Base-by-base conservation (phyloP, 2,888 invertebrate species). In the Lacanobia wlatinum region DNA sequence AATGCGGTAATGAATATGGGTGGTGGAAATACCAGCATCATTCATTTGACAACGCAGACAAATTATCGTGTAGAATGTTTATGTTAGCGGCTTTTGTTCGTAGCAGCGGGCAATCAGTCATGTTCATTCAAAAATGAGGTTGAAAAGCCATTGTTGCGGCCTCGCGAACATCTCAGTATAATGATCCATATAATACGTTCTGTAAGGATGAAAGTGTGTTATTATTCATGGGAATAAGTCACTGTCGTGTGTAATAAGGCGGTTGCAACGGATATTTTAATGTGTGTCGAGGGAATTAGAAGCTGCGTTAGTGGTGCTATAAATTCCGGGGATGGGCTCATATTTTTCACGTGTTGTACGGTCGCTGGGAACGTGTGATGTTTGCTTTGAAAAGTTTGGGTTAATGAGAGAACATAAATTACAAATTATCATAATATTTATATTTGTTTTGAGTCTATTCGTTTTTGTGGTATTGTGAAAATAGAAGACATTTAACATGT, bases 91-190 rank as follows among this genome's bases (percentile, higher is more conserved):
- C 88, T 92, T 93, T 94, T 92, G 94, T 94, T 90, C 90, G 91
- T 87, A 88, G 90, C 91, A 91, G 92, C 90, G 91, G 89, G 92
- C 93, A 93, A 95, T 95, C 94, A 95, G 92, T 95, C 94, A 95
- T 93, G 94, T 93, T 91, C 91, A 92, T 90, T 94, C 92, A 94
- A 91, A 92, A 93, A 92, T 89, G 90, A 88, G 90, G 91, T 91
- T 92, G 92, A 91, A 92, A 89, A 89, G 90, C 90, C 90, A 93
- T 94, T 93, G 93, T 94, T 89, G 89, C 86, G 88, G 87, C 90
- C 88, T 87, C 87, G 88, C 85, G 88, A 88, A 89, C 88, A 86
- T 85, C 86, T 87, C 85, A 88, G 83, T 90, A 90, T 90, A 92
- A 92, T 90, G 90, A 90, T 84, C 84, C 86, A 85, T 91, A 89